These are phyloP conservation scores for Tauraco erythrolophus DNA, from an alignment of 2,113 vertebrate genomes.

Conservation along the genomic window DNA sequence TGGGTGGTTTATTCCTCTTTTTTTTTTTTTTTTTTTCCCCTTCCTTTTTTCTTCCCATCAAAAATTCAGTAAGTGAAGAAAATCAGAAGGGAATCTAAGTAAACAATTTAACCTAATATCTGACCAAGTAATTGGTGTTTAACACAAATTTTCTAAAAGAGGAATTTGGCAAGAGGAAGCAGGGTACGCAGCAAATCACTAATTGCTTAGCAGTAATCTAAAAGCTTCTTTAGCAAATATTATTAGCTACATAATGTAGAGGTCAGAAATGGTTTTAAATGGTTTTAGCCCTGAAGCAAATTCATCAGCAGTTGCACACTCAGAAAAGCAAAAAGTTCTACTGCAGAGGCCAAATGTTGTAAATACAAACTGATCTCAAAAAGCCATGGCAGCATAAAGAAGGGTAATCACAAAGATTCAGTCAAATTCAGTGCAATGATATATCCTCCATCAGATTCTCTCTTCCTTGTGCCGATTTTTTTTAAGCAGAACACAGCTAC, in stretches of 20 bases:
- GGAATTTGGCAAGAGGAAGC: neutral
- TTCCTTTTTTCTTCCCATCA: neutral
- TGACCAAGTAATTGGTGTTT: neutral
- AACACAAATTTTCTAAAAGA: neutral
- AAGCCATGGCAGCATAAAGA: neutral
- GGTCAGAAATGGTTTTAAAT: neutral
- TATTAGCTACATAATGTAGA: neutral
- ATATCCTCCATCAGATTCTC: neutral
- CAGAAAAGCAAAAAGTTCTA: neutral
- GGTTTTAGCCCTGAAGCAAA: neutral
- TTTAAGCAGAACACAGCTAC: neutral
- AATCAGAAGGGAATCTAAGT: neutral
- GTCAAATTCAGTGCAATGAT: neutral
- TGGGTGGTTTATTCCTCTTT: rapidly evolving
- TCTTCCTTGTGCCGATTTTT: neutral
- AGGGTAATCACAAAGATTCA: neutral
- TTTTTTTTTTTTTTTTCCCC: too few species aligned
- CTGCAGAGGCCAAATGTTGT: neutral
- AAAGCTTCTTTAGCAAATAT: neutral
- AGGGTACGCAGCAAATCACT: neutral
- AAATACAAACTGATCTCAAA: neutral
- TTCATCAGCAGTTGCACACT: neutral
- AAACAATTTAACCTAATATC: neutral
- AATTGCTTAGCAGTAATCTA: neutral
- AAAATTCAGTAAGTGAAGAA: neutral